phyloP scores from a whole-genome alignment of 2,888 invertebrate genomes.

The Prosopocoilus inquinatus region DNA sequence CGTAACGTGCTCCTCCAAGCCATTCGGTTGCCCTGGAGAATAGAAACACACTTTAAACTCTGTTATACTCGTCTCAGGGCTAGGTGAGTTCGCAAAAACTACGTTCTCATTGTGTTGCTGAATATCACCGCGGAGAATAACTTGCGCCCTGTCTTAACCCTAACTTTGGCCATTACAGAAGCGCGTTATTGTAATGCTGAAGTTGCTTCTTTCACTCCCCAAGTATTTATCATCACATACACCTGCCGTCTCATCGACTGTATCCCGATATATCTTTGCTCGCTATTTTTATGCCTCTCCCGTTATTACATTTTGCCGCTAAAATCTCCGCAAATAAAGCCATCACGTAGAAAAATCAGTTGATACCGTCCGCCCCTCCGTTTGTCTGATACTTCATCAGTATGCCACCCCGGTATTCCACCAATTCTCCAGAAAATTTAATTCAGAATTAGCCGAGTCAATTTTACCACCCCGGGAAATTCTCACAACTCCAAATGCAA shows the following conservation, averaged over 20 bases:
- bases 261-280: neutral
- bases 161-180: conserved; percentile 49
- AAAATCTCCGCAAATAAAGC: too few relatives aligned
- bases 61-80: conserved; percentile 36
- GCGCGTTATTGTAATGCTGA: conserved; percentile 46
- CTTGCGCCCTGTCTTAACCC: conserved; percentile 45
- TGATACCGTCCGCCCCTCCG: too few relatives aligned
- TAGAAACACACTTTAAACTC: conserved; percentile 44
- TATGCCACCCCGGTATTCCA: too few relatives aligned
- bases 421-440: too few relatives aligned
- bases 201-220: conserved; percentile 43
- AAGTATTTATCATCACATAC: conserved; percentile 43
- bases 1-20: conserved; percentile 35
- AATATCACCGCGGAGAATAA: conserved; percentile 49
- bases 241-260: conserved; percentile 26
- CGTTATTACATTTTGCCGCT: too few relatives aligned
- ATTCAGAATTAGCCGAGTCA: too few relatives aligned
- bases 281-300: too few relatives aligned
- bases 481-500: too few relatives aligned
- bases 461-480: too few relatives aligned
- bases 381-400: too few relatives aligned
- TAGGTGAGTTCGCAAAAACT: conserved; percentile 44
- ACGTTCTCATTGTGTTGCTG: conserved; percentile 44
- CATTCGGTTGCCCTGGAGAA: conserved; percentile 40
- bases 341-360: too few relatives aligned